These are phyloP conservation scores for Drosophila neocordata DNA, from an alignment of 1,140 invertebrate species.

Conservation along the genomic window DNA sequence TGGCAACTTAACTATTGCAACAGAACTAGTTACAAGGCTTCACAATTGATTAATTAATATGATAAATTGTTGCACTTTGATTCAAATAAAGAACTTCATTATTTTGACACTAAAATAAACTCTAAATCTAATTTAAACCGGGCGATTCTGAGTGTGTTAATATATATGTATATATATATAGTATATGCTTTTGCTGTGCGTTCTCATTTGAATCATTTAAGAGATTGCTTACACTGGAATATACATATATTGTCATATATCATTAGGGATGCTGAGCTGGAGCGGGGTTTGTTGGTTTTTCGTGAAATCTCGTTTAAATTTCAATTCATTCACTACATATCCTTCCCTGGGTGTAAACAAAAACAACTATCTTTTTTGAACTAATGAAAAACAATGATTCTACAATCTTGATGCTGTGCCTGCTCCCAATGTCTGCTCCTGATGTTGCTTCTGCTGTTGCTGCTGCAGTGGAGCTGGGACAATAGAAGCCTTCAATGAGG, in stretches of 20 bases:
- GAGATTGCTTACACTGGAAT: neutral
- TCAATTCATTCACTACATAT: neutral
- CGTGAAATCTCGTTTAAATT: neutral
- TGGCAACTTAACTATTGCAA: conserved; percentile 53
- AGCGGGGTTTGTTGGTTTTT: neutral
- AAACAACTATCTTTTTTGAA: neutral
- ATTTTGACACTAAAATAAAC: conserved; percentile 58
- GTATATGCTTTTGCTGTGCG: conserved; percentile 51
- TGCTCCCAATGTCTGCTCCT: conserved; percentile 29
- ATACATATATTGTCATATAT: neutral
- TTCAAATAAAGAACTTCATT: conserved; percentile 49
- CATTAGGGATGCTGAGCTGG: neutral
- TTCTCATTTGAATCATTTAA: conserved; percentile 32
- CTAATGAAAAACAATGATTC: conserved; percentile 2
- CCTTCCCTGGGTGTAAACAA: neutral
- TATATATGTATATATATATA: conserved; percentile 25
- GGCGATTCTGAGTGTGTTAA: conserved; percentile 32
- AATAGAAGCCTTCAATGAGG: conserved; percentile 47
- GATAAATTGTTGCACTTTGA: conserved; percentile 70
- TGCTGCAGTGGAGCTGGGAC: conserved; percentile 23
- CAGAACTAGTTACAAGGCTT: conserved; percentile 29
- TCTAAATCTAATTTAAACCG: conserved; percentile 70
- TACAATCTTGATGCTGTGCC: conserved; percentile 38
- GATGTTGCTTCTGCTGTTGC: conserved; percentile 21
- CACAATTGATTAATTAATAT: conserved; percentile 40